Evolutionary conservation across 1,140 invertebrate species (phyloP).

Genomic region (Danaus melanippus): DNA sequence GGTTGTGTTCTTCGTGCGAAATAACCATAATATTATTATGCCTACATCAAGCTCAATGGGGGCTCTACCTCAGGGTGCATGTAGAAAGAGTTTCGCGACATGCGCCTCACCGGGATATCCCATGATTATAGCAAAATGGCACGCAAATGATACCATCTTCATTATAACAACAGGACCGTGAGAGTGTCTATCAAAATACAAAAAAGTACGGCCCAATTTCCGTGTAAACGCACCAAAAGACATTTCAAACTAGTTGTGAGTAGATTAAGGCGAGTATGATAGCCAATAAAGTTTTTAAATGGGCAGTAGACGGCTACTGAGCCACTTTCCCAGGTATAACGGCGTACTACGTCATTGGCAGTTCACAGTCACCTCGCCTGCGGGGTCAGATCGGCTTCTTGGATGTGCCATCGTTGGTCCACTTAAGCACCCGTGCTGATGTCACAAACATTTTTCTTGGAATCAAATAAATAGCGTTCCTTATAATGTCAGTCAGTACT

Average conservation of each 20-base stretch:
- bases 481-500: too few relatives aligned
- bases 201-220: slow-evolving; percentile 42
- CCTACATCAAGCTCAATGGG: slow-evolving; percentile 33
- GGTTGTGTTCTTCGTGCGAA: slow-evolving; percentile 41
- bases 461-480: too few relatives aligned
- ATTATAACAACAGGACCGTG: slow-evolving; percentile 49
- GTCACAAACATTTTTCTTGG: too few relatives aligned
- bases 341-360: slow-evolving; percentile 35
- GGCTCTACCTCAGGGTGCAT: slow-evolving; percentile 49
- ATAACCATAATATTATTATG: slow-evolving; percentile 30
- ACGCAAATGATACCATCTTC: slow-evolving; percentile 51
- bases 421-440: slow-evolving; percentile 3
- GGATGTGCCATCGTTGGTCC: slow-evolving; percentile 7
- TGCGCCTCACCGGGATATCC: slow-evolving; percentile 31
- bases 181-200: slow-evolving; percentile 37
- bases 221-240: slow-evolving; percentile 55
- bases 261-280: slow-evolving; percentile 56
- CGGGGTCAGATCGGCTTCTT: slow-evolving; percentile 32
- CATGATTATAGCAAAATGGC: slow-evolving; percentile 45
- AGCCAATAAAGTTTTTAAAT: slow-evolving; percentile 62
- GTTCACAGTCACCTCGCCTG: slow-evolving; percentile 37
- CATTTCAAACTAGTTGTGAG: slow-evolving; percentile 50
- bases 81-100: slow-evolving; percentile 30
- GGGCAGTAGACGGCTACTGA: slow-evolving; percentile 49
- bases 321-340: slow-evolving; percentile 56